phyloP scores from a whole-genome alignment of 2,113 vertebrate genomes.

The Lepisosteus oculatus region DNA sequence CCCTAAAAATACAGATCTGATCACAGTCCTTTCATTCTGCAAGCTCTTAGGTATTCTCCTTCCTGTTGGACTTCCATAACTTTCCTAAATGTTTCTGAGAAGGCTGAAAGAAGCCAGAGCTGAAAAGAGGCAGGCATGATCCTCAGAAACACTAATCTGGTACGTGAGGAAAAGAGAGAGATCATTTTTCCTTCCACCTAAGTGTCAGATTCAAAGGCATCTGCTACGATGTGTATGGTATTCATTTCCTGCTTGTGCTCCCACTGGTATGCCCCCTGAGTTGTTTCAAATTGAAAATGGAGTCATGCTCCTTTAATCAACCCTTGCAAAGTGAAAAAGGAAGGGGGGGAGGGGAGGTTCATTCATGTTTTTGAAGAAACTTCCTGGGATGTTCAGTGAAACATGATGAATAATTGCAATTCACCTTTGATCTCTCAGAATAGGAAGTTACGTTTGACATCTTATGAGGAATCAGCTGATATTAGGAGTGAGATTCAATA shows the following conservation, averaged over 20 bases:
- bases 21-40: too few relatives aligned
- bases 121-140: too few relatives aligned
- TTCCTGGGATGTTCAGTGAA: constrained; percentile 47
- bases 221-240: constrained; percentile 64
- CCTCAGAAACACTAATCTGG: too few relatives aligned
- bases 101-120: too few relatives aligned
- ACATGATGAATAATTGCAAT: constrained; percentile 42
- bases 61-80: too few relatives aligned
- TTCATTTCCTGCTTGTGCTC: constrained; percentile 77
- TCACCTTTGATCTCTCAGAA: constrained; percentile 65
- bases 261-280: constrained; percentile 62
- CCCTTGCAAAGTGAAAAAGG: constrained; percentile 63
- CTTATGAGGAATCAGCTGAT: constrained; percentile 15
- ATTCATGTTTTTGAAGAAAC: constrained; percentile 50
- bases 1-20: too few relatives aligned
- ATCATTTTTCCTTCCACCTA: constrained; percentile 52
- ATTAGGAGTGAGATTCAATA: too few relatives aligned
- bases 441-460: constrained; percentile 37
- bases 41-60: too few relatives aligned
- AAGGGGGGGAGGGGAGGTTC: constrained; percentile 46
- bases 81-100: too few relatives aligned
- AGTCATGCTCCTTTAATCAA: constrained; percentile 81
- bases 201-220: constrained; percentile 67
- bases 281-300: constrained; percentile 75
- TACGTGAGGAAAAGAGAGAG: constrained; percentile 40